Percentiles rank a stretch among this genome's conserved stretches.
These are phyloP conservation scores for Pygmarrhopalites habei DNA, from an alignment of 1,140 invertebrate genomes.

Conservation along the genomic window DNA sequence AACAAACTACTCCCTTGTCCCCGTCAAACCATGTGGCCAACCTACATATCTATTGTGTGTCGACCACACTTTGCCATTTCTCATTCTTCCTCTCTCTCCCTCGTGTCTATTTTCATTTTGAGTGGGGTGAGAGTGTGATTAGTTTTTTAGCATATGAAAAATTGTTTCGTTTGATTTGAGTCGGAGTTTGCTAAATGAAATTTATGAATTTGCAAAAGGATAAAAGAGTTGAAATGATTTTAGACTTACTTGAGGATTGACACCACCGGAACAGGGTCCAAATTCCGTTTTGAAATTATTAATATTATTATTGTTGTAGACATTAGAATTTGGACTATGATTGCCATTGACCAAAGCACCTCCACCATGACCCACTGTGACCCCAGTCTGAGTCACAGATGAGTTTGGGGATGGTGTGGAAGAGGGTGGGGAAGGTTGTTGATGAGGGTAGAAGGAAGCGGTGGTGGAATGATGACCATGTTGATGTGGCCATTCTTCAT, in stretches of 20 bases:
- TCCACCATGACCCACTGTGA: not conserved
- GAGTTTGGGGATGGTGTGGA: constrained; percentile 37
- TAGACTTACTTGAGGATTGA: constrained; percentile 33
- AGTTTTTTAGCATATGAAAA: too few relatives aligned
- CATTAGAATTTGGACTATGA: constrained; percentile 22
- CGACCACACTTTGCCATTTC: too few relatives aligned
- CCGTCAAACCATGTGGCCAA: not conserved
- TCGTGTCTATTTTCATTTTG: not conserved
- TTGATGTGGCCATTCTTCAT: constrained; percentile 34
- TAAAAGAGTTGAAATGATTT: not conserved
- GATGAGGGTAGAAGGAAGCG: constrained; percentile 33
- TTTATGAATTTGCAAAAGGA: not conserved
- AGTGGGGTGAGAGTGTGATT: not conserved
- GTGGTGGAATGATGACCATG: constrained; percentile 17
- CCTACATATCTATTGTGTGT: not conserved
- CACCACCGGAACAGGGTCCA: constrained; percentile 36
- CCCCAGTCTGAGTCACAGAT: constrained; percentile 10
- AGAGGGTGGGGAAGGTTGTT: constrained; percentile 32
- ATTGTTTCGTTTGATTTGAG: too few relatives aligned
- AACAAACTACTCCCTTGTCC: constrained; percentile 22
- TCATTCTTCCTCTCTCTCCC: not conserved
- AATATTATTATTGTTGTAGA: constrained; percentile 14
- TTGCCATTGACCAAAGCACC: constrained; percentile 6
- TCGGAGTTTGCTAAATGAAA: too few relatives aligned
- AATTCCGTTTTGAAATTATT: constrained; percentile 37